These are phyloP conservation scores for Tympanoctomys barrerae DNA, from an alignment of 2,797 vertebrate species.

Conservation along the genomic window DNA sequence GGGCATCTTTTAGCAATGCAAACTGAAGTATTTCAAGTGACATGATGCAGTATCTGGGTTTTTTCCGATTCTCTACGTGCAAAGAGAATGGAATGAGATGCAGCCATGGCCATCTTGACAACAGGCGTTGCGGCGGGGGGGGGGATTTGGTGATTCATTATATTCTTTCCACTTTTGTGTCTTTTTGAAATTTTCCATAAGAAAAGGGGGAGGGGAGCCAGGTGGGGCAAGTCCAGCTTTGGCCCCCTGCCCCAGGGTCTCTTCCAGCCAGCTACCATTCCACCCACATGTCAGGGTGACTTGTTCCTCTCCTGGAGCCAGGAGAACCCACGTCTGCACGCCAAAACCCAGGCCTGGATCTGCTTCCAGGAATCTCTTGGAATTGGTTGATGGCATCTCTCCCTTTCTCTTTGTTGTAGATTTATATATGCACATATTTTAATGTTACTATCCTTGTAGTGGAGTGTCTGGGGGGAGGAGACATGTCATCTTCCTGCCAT, in stretches of 20 bases:
- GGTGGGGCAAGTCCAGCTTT: too few relatives aligned
- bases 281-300: not conserved
- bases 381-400: not conserved
- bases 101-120: not conserved
- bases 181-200: not conserved
- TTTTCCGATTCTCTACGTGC: not conserved
- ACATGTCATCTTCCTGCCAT: constrained; percentile 1
- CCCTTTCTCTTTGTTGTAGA: not conserved
- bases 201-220: too few relatives aligned
- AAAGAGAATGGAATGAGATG: not conserved
- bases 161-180: not conserved
- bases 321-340: not conserved
- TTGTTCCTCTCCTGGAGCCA: not conserved
- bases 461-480: constrained; percentile 18
- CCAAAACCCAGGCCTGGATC: not conserved
- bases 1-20: not conserved
- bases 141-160: not conserved
- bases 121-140: not conserved
- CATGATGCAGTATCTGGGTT: not conserved
- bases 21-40: not conserved
- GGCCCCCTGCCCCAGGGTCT: not conserved
- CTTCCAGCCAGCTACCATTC: not conserved
- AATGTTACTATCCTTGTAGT: constrained; percentile 48
- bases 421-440: constrained; percentile 51
- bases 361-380: not conserved